phyloP scores from a whole-genome alignment of 37 sponge, comb jelly and placozoan species.

The Cliona cf. orientalis region DNA sequence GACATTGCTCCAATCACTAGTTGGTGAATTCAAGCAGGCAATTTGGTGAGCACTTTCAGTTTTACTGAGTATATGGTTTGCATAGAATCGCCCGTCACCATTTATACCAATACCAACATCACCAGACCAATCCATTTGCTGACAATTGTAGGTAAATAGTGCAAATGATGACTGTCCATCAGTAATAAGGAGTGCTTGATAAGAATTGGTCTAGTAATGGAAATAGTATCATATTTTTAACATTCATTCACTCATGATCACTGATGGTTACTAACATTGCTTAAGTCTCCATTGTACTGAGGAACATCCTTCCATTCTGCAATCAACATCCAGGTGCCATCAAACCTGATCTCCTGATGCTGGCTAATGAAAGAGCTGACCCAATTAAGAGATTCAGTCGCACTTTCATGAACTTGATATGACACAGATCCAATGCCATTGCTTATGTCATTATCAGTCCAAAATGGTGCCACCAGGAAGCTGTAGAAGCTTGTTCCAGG shows the following conservation, averaged over 20 bases:
- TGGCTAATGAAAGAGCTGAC: slow-evolving; percentile 26
- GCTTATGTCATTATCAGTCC: slow-evolving; percentile 32
- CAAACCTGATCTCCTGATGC: slow-evolving; percentile 7
- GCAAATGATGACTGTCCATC: slow-evolving; percentile 33
- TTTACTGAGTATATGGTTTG: slow-evolving; percentile 17
- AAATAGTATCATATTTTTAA: background rate
- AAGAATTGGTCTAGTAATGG: slow-evolving; percentile 39
- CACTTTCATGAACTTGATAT: slow-evolving; percentile 24
- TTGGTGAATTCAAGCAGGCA: slow-evolving; percentile 27
- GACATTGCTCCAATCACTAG: slow-evolving; percentile 35
- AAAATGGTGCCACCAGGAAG: slow-evolving; percentile 32
- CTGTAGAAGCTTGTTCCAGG: slow-evolving; percentile 33
- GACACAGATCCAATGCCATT: slow-evolving; percentile 7
- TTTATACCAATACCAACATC: slow-evolving; percentile 44
- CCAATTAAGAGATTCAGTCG: slow-evolving; percentile 11
- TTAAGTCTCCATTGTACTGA: background rate
- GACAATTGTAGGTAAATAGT: slow-evolving; percentile 55
- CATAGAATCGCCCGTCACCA: slow-evolving; percentile 13
- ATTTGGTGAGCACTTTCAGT: background rate
- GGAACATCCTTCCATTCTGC: background rate
- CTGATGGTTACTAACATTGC: slow-evolving; percentile 1
- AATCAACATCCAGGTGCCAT: slow-evolving; percentile 6
- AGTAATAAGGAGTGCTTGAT: slow-evolving; percentile 41
- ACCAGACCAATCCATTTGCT: slow-evolving; percentile 29
- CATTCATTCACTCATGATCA: too few relatives aligned